Percentiles rank a stretch among this genome's conserved stretches.
These are phyloP conservation scores for Oncorhynchus masou DNA, from an alignment of 2,113 vertebrate species.

Conservation along the genomic window DNA sequence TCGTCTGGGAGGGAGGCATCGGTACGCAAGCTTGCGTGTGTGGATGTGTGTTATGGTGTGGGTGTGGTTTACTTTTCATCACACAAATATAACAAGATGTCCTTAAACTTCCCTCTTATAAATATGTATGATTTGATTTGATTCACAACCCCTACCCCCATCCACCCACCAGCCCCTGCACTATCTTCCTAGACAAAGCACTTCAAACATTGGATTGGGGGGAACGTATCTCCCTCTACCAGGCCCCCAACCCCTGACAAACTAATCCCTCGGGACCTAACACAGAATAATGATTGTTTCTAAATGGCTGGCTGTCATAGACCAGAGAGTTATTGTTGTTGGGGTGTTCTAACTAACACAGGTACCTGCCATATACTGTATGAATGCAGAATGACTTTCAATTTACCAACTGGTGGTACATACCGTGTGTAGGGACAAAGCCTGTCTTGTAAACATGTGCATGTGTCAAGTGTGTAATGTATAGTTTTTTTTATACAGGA, in stretches of 20 bases:
- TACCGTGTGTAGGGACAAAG: too few species aligned
- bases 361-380: too few species aligned
- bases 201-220: conserved; percentile 62
- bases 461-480: too few species aligned
- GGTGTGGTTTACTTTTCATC: conserved; percentile 44
- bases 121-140: conserved; percentile 63
- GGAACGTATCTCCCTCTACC: conserved; percentile 51
- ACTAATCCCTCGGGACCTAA: conserved; percentile 57
- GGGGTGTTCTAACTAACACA: too few species aligned
- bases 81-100: conserved; percentile 58
- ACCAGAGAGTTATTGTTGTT: too few species aligned
- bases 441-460: too few species aligned
- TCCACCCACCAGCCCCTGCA: conserved; percentile 24
- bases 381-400: too few species aligned
- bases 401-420: too few species aligned
- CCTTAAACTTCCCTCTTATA: conserved; percentile 32
- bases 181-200: conserved; percentile 70
- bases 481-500: too few species aligned
- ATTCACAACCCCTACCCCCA: conserved; percentile 34
- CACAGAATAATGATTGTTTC: conserved; percentile 49
- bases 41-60: conserved; percentile 22
- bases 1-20: too few species aligned
- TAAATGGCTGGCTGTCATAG: conserved; percentile 27
- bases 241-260: conserved; percentile 44
- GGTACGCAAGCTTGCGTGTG: too few species aligned